Percentiles rank a stretch among this genome's conserved stretches.
Evolutionary conservation across 2,113 vertebrate species (phyloP).

Genomic region (Otus sunia): DNA sequence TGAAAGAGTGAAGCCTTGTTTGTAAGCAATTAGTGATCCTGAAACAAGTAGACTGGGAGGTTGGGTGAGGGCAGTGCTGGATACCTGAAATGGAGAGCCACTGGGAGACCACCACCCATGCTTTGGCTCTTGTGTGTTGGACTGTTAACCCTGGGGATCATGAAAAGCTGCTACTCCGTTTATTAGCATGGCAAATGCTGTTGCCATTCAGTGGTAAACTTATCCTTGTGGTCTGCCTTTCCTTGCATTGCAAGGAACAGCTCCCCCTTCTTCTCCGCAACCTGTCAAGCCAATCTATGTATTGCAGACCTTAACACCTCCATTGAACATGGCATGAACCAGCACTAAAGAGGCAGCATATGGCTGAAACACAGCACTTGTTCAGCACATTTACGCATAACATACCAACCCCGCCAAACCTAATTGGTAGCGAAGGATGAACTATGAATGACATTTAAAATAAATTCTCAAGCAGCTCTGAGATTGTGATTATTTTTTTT

Average conservation of each 20-base stretch:
- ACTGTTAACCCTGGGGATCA: neutral
- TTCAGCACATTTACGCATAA: neutral
- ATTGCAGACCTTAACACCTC: neutral
- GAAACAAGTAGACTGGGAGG: neutral
- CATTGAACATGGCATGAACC: neutral
- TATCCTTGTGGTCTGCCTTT: neutral
- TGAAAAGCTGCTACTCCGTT: neutral
- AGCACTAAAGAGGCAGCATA: neutral
- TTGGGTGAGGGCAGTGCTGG: neutral
- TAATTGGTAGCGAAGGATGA: neutral
- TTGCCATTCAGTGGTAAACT: neutral
- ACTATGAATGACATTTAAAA: neutral
- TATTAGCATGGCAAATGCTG: neutral
- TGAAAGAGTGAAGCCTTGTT: neutral
- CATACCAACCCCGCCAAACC: neutral
- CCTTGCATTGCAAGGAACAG: neutral
- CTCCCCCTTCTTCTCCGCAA: neutral
- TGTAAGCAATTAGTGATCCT: neutral
- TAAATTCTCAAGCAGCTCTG: neutral
- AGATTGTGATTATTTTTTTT: neutral
- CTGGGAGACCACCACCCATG: neutral
- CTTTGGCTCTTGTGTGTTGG: neutral
- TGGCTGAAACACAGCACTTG: neutral
- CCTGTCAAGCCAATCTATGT: neutral
- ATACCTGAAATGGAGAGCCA: neutral